These are phyloP conservation scores for Pemphigus obesinymphae DNA, from an alignment of 1,140 invertebrate genomes.

Conservation along the genomic window DNA sequence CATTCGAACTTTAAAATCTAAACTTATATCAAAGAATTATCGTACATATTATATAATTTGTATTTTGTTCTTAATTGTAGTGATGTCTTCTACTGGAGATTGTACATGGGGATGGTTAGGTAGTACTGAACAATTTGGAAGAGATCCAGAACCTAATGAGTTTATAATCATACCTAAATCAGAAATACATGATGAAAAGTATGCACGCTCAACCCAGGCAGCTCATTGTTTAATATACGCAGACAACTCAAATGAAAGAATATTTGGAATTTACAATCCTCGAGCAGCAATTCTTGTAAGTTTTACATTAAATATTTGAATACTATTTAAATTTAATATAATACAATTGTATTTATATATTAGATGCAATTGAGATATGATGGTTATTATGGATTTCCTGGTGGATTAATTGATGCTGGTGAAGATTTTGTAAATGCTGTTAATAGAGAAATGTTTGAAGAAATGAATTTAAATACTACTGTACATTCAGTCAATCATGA, in stretches of 20 bases:
- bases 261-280: slow-evolving; percentile 46
- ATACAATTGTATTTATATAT: background rate
- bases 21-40: no score
- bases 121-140: slow-evolving; percentile 46
- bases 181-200: slow-evolving; percentile 43
- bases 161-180: slow-evolving; percentile 42
- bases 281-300: slow-evolving; percentile 48
- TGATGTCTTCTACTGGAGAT: slow-evolving; percentile 42
- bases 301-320: background rate
- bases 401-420: slow-evolving; percentile 55
- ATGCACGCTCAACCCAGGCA: slow-evolving; percentile 44
- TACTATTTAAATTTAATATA: background rate
- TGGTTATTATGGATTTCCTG: slow-evolving; percentile 59
- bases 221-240: slow-evolving; percentile 49
- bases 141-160: slow-evolving; percentile 40
- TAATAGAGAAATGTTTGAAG: slow-evolving; percentile 57
- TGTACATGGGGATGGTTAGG: slow-evolving; percentile 45
- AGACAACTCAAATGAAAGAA: slow-evolving; percentile 43
- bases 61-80: background rate
- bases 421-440: slow-evolving; percentile 52
- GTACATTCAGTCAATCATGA: slow-evolving; percentile 44
- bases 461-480: slow-evolving; percentile 54
- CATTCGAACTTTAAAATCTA: no score
- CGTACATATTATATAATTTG: no score
- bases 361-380: slow-evolving; percentile 61